Base-by-base conservation (phyloP, 2,888 invertebrate species). In the Drosophila algonquin region DNA sequence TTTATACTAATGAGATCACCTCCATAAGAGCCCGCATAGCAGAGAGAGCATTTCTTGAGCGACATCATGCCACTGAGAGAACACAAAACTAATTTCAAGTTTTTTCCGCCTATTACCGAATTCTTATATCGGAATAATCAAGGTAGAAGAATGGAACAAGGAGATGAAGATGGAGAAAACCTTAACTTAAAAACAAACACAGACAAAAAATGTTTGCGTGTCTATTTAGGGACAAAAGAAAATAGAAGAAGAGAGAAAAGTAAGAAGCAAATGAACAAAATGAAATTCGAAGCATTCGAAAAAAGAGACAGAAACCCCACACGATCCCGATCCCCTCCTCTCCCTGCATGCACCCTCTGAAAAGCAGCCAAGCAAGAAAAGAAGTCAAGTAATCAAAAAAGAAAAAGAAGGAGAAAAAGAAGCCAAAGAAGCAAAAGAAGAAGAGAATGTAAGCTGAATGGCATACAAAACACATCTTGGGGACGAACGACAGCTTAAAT, bases 221-320 rank as follows among this genome's bases (percentile, higher is more conserved):
- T 63, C 24, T 56, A 47, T 57, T 56, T 55, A 61, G 2, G 40
- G 14, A n/a, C 2, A 40, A 44, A 55, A 30, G 12, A 44, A 56
- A 44, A 60, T 48, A 71, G 70, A 57, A 71, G 70, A 57, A 52
- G 63, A 61, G 50, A 45, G 63, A 80, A 69, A 40, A 14, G 40
- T 40, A 5, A 40, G 14, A 40, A 40, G 71, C 79, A 50, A 64
- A 56, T 73, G 60, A 62, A 73, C 48, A 64, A 76, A 76, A 61
- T 76, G 73, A 80, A 84, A 79, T 75, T 75, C 60, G 73, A 84
- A 71, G 68, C 74, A 78, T 69, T 70, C 63, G 70, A 62, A 80
- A 64, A 45, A 35, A 64, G 9, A 54, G 46, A 24, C 55, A 58
- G 40, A 46, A 48, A 63, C 52, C 69, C 30, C 47, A 47, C 46